phyloP scores from a whole-genome alignment of 2,797 vertebrate genomes.

The Pagetopsis macropterus region DNA sequence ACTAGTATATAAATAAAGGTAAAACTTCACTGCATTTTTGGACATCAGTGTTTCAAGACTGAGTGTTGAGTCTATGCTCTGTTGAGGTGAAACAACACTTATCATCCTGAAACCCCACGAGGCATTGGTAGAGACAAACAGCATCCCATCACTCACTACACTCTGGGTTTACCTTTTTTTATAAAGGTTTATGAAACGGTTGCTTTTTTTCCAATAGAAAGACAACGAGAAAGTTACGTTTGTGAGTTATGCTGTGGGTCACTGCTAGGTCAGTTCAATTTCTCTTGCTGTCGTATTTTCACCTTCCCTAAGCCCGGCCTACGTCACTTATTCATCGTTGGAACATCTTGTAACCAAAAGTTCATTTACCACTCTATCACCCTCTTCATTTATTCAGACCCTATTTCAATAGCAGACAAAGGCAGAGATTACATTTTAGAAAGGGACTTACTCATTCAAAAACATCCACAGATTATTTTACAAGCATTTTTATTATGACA shows the following conservation, averaged over 20 bases:
- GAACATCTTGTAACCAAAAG: constrained; percentile 54
- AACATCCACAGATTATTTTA: constrained; percentile 35
- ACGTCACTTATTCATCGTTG: constrained; percentile 27
- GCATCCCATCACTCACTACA: constrained; percentile 28
- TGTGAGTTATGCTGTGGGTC: constrained; percentile 24
- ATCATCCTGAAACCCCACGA: constrained; percentile 5
- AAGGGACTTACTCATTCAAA: constrained; percentile 42
- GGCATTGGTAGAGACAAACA: constrained; percentile 10
- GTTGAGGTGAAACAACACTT: constrained; percentile 22
- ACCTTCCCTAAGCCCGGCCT: constrained; percentile 10
- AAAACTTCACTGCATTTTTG: not conserved
- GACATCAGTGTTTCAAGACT: not conserved
- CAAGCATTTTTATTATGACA: constrained; percentile 51
- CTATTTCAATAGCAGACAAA: constrained; percentile 38
- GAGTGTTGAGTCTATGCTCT: constrained; percentile 11
- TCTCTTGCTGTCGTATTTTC: constrained; percentile 45
- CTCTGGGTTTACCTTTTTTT: not conserved
- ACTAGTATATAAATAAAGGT: too few relatives aligned
- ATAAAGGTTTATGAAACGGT: constrained; percentile 19
- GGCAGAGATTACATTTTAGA: constrained; percentile 29
- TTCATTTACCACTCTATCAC: constrained; percentile 17
- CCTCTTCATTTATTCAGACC: constrained; percentile 9
- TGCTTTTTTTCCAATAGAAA: constrained; percentile 3
- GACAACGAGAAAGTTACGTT: constrained; percentile 34
- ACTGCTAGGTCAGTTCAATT: constrained; percentile 31